Base-by-base conservation (phyloP, 2,797 vertebrate species). In the Sebastes oblongus region DNA sequence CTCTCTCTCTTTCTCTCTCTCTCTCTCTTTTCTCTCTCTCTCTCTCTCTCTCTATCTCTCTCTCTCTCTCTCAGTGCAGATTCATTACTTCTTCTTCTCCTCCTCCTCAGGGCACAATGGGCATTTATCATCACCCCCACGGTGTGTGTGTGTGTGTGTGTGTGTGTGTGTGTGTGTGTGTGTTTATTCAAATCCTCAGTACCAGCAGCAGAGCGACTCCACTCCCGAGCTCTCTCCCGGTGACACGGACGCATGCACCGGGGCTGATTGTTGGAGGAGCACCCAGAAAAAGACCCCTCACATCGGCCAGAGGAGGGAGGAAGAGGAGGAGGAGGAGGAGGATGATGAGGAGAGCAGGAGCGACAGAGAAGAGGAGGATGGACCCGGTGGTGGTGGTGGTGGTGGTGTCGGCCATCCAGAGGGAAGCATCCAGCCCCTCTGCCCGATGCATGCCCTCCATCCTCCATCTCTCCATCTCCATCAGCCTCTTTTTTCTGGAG, bases 111-210 rank as follows among this genome's bases (percentile, higher is more conserved):
- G 96, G 96, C 95, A 98, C 98, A 99, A 98, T 98, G 96, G 96
- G 94, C 97, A 97, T 98, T 97, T 97, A 98, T 98, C 97, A 97
- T 98, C 97, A 96, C 96, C 96, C 97, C 94, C 80, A 76, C 80
- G 56, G 80, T 78, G 95, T 96, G 29, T 61, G 56, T 29, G 56
- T 30, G 80, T 76, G 95, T 96, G 96, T 58, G 29, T 29, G 56
- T 29, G 52, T 24, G 55, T 56, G 55, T 56, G 79, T 77, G 55
- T 56, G 79, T 77, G 68, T 76, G 62, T 77, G 73, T 95, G 86
- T 96, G 96, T 97, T 78, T 97, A 97, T 98, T 98, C 97, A 98
- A 96, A 97, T 18, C 96, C 81, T 95, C 96, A 96, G 98, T 98
- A 98, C 97, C 98, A 98, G 94, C 97, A 96, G 96, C 96, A 95